Conservation (phyloP, 2,888 invertebrate genomes). For the Latrodectus elegans region DNA sequence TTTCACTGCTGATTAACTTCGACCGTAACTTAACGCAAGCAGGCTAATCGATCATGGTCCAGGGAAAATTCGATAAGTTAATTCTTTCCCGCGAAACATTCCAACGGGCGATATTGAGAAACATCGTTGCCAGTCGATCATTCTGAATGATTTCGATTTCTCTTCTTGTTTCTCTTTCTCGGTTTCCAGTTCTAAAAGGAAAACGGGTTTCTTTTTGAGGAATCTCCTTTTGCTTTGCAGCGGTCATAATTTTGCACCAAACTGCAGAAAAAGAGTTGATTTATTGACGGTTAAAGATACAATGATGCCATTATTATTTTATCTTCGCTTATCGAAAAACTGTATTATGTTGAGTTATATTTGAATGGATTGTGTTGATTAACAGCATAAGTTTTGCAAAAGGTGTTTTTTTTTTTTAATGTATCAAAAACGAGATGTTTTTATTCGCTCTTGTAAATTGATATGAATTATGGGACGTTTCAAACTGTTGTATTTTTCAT, state of each 20-base stretch:
- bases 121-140: slow-evolving; percentile 45
- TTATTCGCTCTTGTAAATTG: too few species aligned
- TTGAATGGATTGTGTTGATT: not conserved
- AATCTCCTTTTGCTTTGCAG: not conserved
- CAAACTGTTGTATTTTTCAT: too few species aligned
- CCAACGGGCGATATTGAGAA: slow-evolving; percentile 14
- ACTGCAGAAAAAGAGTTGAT: not conserved
- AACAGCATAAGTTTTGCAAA: not conserved
- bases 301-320: slow-evolving; percentile 2
- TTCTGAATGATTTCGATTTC: not conserved
- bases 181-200: not conserved
- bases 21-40: not conserved
- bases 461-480: too few species aligned
- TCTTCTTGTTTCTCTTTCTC: not conserved
- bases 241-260: not conserved
- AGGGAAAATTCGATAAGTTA: slow-evolving; percentile 5
- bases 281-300: slow-evolving; percentile 2
- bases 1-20: not conserved
- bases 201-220: not conserved
- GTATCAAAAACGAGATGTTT: too few species aligned
- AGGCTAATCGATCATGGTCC: not conserved
- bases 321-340: not conserved
- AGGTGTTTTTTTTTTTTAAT: not conserved
- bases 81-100: not conserved
- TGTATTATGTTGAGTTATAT: too few species aligned